Base-by-base conservation (phyloP, 2,888 invertebrate species). In the Thereva unica region DNA sequence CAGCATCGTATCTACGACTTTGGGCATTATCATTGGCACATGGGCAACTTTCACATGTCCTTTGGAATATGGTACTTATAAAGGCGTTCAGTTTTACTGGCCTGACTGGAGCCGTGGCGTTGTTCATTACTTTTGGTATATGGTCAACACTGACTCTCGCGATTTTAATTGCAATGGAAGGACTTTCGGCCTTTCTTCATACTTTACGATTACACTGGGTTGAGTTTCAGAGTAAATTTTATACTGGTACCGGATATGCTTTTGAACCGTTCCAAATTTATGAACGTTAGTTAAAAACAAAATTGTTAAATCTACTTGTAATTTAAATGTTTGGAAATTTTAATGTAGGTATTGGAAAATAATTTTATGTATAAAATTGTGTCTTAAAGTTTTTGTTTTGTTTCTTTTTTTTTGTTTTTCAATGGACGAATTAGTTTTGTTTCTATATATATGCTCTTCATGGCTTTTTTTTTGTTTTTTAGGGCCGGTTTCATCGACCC, bases 21-120 rank as follows among this genome's bases (percentile, higher is more conserved):
- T 99, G 98, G 98, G 98, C 98, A 70, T 85, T 99, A 66, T 97
- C 97, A 55, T 86, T 99, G 56, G 98, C 99, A 75, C 99, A 99
- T 84, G 93, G 96, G 67, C 96, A 92, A 78, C 81, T 92, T 66
- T 89, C 92, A 0, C 89, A 90, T 78, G 98, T 99, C 49, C 83
- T 99, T 71, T 98, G 93, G 93, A 87, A 81, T 76, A 94, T 94
- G 98, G 92, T 99, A 63, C 83, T 99, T 77, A 78, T 81, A 42
- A 83, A 85, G 73, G 94, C 92, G 2, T 84, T 99, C 47, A 84
- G 82, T 64, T 84, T 40, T 0, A 85, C 74, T 82, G 6, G 37
- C 5, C 90, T 89, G 85, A 77, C 85, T 53, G 92, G 91, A 55
- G 90, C 89, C 44, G 83, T 94, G 56, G 82, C 91, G 66, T 82